Conservation (phyloP, 2,888 invertebrate genomes). For the Leucoptera coffeella region DNA sequence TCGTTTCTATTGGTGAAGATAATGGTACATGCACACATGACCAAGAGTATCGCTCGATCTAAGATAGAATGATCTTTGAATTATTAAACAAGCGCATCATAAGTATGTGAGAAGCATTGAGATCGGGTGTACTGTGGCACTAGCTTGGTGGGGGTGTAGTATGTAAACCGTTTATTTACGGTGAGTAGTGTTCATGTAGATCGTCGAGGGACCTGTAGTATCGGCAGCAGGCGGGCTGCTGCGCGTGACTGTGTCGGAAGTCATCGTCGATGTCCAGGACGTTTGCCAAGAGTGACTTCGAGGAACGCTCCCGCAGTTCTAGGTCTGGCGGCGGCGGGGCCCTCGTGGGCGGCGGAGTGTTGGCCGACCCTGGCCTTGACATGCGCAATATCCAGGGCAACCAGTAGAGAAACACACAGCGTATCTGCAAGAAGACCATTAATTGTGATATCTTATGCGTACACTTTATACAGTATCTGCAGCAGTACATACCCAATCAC, state of each 20-base stretch:
- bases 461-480: constrained; percentile 1
- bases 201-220: constrained; percentile 68
- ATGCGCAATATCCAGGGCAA: constrained; percentile 95
- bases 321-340: constrained; percentile 76
- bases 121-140: constrained; percentile 45
- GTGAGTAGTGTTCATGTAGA: constrained; percentile 54
- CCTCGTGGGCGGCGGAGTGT: constrained; percentile 59
- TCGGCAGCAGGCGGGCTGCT: constrained; percentile 67
- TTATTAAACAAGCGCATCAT: too few species aligned
- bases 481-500: constrained; percentile 77
- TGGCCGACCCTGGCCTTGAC: constrained; percentile 66
- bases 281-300: constrained; percentile 92
- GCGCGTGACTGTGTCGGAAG: constrained; percentile 75
- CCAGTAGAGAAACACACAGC: constrained; percentile 92
- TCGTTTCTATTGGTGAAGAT: too few species aligned
- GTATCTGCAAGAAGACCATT: constrained; percentile 56
- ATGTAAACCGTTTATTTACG: constrained; percentile 49
- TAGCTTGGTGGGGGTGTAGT: constrained; percentile 41
- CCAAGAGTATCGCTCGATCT: too few species aligned
- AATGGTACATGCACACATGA: too few species aligned
- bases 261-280: constrained; percentile 97
- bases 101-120: constrained; percentile 12
- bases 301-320: constrained; percentile 84
- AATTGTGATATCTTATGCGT: background rate
- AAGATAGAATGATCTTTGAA: too few species aligned